Base-by-base conservation (phyloP, 2,797 vertebrate genomes). In the Hozukius guyotensis region DNA sequence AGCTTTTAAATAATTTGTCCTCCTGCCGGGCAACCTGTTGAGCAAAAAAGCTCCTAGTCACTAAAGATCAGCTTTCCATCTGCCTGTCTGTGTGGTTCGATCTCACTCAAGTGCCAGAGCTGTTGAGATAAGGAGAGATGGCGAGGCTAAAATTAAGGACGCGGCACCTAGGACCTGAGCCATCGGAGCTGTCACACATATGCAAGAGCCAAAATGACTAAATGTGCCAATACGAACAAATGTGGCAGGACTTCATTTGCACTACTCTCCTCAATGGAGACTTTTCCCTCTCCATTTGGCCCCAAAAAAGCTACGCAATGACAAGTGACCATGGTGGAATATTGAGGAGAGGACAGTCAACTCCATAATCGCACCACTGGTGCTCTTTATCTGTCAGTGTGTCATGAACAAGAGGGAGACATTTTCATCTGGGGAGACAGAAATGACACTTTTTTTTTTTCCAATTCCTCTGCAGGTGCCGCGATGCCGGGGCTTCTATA, bases 381-480 rank as follows among this genome's bases (percentile, higher is more conserved):
- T 65, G 68, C 79, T 86, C 79, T 85, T 81, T 75, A 85, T 83
- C 87, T 78, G 80, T 87, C 90, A 83, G 52, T 11, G 66, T 78
- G 77, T 88, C 85, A 31, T 2, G 66, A 85, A 75, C 69, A 77
- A 86, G 52, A 77, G 57, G 36, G 55, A 74, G 75, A 83, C 25
- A 78, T 81, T 80, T 72, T 80, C 75, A 86, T 88, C 66, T 76
- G 36, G 59, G 61, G 59, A 81, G 70, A 79, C 75, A 87, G 64
- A 87, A 78, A 77, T 83, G 27, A 71, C 77, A 72, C 36, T 63
- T 53, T 59, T 56, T 65, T 72, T 38, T 27, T 46, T 34, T 24
- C 11, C 52, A 13, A 20, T 80, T 81, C 75, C 66, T 79, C 67
- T 80, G 72, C 89, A 90, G 92, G 91, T 93, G 79, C 73, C 32